Conservation (phyloP, 2,888 invertebrate species). For the Celastrina argiolus region DNA sequence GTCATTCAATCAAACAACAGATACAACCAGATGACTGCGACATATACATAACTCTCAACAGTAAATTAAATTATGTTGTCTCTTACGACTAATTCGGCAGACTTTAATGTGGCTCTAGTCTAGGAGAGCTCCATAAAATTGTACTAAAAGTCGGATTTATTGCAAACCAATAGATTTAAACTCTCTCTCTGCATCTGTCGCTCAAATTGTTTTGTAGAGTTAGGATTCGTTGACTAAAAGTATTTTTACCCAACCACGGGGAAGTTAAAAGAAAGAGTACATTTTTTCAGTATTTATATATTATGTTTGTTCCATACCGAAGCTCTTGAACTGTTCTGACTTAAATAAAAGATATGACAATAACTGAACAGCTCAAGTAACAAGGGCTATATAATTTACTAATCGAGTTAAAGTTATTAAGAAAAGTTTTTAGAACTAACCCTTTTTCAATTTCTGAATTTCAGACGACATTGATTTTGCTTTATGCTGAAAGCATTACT, state of each 20-base stretch:
- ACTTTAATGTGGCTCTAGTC: neutral
- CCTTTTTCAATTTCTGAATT: no score
- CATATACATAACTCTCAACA: neutral
- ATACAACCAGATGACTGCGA: no score
- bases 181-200: neutral
- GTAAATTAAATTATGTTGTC: neutral
- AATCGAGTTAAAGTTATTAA: no score
- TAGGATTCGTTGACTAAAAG: neutral
- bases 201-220: neutral
- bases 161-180: neutral
- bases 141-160: slow-evolving; percentile 9
- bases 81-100: neutral
- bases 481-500: neutral
- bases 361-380: no score
- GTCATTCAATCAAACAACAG: no score
- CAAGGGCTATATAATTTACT: no score
- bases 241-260: slow-evolving; percentile 6
- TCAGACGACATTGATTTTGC: neutral
- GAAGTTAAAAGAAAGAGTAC: no score
- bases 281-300: no score
- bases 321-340: no score
- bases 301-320: no score
- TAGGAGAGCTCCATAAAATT: slow-evolving; percentile 5
- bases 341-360: no score
- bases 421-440: no score